phyloP scores from a whole-genome alignment of 2,113 vertebrate species.

The Daboia siamensis region DNA sequence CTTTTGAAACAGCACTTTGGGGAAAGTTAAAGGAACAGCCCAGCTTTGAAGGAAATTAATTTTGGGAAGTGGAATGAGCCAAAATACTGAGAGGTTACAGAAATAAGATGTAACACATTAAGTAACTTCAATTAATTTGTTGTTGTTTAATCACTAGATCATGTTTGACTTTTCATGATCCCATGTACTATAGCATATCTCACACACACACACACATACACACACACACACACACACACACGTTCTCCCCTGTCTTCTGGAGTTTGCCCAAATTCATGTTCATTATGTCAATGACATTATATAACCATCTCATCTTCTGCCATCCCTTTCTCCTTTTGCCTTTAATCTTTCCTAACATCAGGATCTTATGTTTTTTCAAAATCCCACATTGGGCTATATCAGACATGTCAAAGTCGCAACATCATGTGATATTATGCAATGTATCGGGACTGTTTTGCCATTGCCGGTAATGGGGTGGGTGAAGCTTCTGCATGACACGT shows the following conservation, averaged over 20 bases:
- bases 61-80: neutral
- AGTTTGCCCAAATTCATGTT: neutral
- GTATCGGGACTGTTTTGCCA: no score
- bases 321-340: neutral
- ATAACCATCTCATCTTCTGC: neutral
- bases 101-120: neutral
- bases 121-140: neutral
- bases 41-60: neutral
- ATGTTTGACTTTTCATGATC: neutral
- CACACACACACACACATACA: no score
- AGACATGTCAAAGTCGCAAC: no score
- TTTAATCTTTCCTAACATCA: neutral
- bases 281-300: neutral
- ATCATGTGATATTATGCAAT: no score
- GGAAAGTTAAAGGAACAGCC: neutral
- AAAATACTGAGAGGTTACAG: neutral
- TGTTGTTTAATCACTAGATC: neutral
- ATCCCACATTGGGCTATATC: neutral
- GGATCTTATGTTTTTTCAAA: neutral
- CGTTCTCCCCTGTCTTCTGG: neutral
- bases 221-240: neutral
- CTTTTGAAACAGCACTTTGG: no score
- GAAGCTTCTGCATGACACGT: fast-evolving
- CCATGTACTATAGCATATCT: neutral
- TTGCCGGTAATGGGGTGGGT: no score